Base-by-base conservation (phyloP, 2,888 invertebrate species). In the Candidula unifasciata region DNA sequence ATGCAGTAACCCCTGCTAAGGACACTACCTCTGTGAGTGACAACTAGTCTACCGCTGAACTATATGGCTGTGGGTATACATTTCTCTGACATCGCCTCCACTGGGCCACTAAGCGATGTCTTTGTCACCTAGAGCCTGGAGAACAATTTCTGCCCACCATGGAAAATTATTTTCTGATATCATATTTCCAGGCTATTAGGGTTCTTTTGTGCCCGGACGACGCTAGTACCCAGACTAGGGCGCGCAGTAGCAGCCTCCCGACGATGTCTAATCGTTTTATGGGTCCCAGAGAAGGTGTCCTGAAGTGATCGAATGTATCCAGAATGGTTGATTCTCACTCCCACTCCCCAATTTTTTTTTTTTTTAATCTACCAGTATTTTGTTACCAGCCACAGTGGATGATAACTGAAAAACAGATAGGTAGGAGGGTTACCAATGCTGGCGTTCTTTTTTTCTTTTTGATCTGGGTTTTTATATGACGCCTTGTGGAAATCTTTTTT, bases 141-240 rank as follows among this genome's bases (percentile, higher is more conserved):
- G 68, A 82, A 77, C 82, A 82, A 82, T 82, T 82, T 76, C 66
- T 77, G 77, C 37, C 44, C 68, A 68, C 73, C 64, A 68, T 68
- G 44, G 71, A 64, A 52, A 82, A 82, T 82, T 64, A 82, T 82
- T 77, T 68, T 37, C 54, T 16, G 24, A n/a, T 37, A 82, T 82
- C 82, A n/a, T 66, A 68, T 82, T 82, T 76, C 82, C 77, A 77
- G 52, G 76, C 82, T 82, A 74, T 82, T 82, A 82, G 64, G 54
- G 77, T 33, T 68, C 35, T 54, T 64, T 82, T 82, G 82, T 82
- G 76, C 35, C 33, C 30, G 33, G 57, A 71, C 71, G 80, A 71
- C 71, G 73, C n/a, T 37, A 1, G 37, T 71, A 52, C 35, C 71
- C 13, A 27, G 71, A 35, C 33, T 30, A n/a, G 57, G 35, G 21